Conservation (phyloP, 2,888 invertebrate species). For the Lithophane semibrunnea region DNA sequence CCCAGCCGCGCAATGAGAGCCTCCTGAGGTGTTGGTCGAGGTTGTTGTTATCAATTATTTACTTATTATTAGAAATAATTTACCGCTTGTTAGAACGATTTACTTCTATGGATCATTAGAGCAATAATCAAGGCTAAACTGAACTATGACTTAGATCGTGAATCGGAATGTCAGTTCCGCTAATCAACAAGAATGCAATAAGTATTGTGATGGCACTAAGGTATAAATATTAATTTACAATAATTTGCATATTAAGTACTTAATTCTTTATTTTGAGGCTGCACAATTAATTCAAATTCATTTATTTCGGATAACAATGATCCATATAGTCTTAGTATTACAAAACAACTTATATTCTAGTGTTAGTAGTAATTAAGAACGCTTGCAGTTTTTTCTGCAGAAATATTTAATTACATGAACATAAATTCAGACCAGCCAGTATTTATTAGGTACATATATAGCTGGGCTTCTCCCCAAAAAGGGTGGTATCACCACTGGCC, state of each 20-base stretch:
- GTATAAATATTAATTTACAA: not conserved
- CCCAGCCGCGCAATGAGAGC: too few relatives aligned
- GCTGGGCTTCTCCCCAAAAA: constrained; percentile 8
- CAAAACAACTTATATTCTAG: too few relatives aligned
- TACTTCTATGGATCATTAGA: constrained; percentile 6
- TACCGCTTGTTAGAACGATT: not conserved
- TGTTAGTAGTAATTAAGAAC: too few relatives aligned
- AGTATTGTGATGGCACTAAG: not conserved
- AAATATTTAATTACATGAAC: not conserved
- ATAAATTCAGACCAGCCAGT: not conserved
- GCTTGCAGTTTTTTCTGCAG: not conserved
- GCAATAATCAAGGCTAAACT: constrained; percentile 15
- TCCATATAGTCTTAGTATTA: too few relatives aligned
- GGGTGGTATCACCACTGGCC: not conserved
- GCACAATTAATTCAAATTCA: too few relatives aligned
- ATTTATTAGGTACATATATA: not conserved
- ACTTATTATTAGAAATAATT: not conserved
- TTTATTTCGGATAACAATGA: too few relatives aligned
- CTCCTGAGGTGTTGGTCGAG: too few relatives aligned
- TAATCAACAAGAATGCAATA: not conserved
- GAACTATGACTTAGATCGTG: not conserved
- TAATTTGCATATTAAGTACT: not conserved
- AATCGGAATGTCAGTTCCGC: constrained; percentile 13
- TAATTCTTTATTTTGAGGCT: not conserved
- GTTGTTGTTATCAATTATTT: not conserved